phyloP scores from a whole-genome alignment of 2,888 invertebrate genomes.

The Conus canariensis region DNA sequence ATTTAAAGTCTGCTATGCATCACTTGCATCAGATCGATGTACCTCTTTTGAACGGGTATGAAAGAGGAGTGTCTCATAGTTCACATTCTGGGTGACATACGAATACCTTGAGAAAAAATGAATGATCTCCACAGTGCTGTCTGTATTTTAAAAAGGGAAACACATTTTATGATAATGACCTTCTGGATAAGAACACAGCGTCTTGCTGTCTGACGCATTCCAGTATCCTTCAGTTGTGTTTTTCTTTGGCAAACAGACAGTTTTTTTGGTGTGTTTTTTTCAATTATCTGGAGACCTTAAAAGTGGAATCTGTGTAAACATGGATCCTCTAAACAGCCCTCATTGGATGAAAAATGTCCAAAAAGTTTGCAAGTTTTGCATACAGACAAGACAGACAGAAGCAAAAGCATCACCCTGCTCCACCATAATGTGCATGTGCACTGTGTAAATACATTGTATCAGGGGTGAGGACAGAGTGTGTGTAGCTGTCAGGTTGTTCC shows the following conservation, averaged over 20 bases:
- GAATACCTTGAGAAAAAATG: neutral
- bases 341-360: no score
- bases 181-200: neutral
- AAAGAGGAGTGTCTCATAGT: neutral
- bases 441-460: no score
- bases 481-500: no score
- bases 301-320: no score
- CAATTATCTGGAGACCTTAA: no score
- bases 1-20: slow-evolving; percentile 9
- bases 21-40: neutral
- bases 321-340: no score
- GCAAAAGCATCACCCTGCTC: no score
- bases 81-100: neutral
- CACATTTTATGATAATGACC: neutral
- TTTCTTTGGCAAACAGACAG: neutral
- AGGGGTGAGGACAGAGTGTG: no score
- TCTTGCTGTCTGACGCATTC: neutral
- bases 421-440: no score
- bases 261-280: no score
- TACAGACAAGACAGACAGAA: no score
- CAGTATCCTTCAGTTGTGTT: neutral
- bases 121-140: neutral
- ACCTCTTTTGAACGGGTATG: neutral
- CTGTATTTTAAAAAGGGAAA: neutral
- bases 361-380: no score